phyloP scores from a whole-genome alignment of 2,113 vertebrate species.

The Muntiacus muntjak region DNA sequence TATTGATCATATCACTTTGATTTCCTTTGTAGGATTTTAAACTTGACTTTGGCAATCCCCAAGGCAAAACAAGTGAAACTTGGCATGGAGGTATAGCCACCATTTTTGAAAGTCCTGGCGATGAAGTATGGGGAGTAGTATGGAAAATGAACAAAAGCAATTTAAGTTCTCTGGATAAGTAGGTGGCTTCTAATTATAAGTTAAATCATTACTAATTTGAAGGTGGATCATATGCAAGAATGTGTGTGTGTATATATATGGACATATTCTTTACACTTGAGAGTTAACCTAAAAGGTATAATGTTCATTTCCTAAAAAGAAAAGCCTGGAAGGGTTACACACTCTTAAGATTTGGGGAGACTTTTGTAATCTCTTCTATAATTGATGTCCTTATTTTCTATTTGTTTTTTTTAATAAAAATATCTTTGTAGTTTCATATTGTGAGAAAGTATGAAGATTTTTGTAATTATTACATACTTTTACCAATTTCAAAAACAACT shows the following conservation, averaged over 20 bases:
- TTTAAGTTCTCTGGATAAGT: conserved; percentile 87
- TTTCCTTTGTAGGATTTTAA: conserved; percentile 86
- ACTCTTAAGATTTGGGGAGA: not conserved
- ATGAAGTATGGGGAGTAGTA: conserved; percentile 94
- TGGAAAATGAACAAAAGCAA: conserved; percentile 88
- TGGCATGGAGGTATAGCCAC: conserved; percentile 95
- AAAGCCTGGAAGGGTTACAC: not conserved
- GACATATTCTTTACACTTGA: not conserved
- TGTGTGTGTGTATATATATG: not conserved
- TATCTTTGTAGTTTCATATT: not conserved
- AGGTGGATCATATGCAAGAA: not conserved
- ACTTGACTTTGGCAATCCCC: conserved; percentile 88
- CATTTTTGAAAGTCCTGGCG: conserved; percentile 84
- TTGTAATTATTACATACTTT: not conserved
- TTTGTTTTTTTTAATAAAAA: not conserved
- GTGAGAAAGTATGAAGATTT: not conserved
- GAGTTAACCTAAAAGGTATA: not conserved
- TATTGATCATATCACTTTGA: conserved; percentile 54
- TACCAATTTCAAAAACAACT: not conserved
- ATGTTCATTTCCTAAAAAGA: not conserved
- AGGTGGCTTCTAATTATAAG: conserved; percentile 78
- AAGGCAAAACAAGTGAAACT: conserved; percentile 70
- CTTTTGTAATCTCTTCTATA: not conserved
- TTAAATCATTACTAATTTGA: conserved; percentile 43
- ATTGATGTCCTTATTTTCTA: not conserved